Percentiles rank a stretch among this genome's conserved stretches.
Conservation (phyloP, 2,113 vertebrate species). For the Brachypteracias leptosomus region DNA sequence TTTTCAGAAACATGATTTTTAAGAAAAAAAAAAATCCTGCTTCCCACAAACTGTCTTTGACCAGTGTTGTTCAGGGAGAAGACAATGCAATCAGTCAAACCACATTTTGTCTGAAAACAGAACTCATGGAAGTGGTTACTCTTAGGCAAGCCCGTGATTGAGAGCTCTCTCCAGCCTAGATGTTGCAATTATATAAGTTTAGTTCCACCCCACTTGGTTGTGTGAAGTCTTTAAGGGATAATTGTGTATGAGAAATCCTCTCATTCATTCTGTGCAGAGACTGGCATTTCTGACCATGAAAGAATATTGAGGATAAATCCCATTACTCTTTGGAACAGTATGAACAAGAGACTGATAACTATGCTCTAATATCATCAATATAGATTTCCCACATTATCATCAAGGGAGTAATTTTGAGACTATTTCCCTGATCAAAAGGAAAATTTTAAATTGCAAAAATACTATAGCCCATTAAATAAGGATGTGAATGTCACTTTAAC, state of each 20-base stretch:
- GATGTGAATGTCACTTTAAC: constrained; percentile 6
- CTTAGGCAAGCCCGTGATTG: background rate
- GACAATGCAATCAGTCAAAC: background rate
- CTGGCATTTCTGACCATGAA: constrained; percentile 25
- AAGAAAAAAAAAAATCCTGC: background rate
- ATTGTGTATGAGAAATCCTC: background rate
- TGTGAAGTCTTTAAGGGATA: background rate
- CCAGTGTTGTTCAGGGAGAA: background rate
- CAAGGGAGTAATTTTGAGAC: constrained; percentile 40
- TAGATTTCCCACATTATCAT: constrained; percentile 45
- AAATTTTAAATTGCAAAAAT: constrained; percentile 43
- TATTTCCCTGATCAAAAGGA: constrained; percentile 43
- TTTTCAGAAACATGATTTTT: background rate
- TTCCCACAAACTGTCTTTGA: background rate
- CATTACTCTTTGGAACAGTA: constrained; percentile 13
- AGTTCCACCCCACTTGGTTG: background rate
- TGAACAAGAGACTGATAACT: constrained; percentile 4
- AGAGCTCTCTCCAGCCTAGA: background rate
- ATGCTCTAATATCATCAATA: constrained; percentile 24
- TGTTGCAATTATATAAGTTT: background rate
- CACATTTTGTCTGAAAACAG: background rate
- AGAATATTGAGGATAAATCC: constrained; percentile 43
- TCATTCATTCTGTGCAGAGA: background rate
- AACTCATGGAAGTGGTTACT: background rate
- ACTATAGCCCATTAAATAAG: background rate